phyloP scores from a whole-genome alignment of 1,140 invertebrate species.

The Hycleus phaleratus region DNA sequence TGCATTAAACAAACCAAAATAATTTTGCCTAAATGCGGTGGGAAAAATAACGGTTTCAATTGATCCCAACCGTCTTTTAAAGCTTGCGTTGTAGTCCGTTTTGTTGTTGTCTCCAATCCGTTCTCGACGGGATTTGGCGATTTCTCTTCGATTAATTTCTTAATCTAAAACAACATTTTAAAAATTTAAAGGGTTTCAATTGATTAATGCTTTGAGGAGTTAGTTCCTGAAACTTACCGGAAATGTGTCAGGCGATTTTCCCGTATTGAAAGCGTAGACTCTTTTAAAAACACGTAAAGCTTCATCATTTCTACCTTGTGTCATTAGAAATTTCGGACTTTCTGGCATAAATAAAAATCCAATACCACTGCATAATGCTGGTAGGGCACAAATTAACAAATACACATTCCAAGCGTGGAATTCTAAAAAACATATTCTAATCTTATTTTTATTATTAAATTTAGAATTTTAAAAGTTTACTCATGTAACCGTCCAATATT shows the following conservation, averaged over 20 bases:
- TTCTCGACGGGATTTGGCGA: slow-evolving; percentile 1
- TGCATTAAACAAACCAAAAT: slow-evolving; percentile 25
- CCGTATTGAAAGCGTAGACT: slow-evolving; percentile 56
- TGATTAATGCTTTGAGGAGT: no score
- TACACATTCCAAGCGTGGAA: slow-evolving; percentile 73
- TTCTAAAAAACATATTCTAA: not conserved
- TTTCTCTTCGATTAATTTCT: slow-evolving; percentile 25
- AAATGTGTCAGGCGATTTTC: slow-evolving; percentile 49
- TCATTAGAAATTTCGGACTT: slow-evolving; percentile 76
- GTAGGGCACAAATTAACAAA: slow-evolving; percentile 56
- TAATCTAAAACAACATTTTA: slow-evolving; percentile 17
- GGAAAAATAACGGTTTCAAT: slow-evolving; percentile 22
- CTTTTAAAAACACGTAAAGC: slow-evolving; percentile 52
- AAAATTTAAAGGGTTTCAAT: not conserved
- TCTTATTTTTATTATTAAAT: not conserved
- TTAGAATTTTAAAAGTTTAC: not conserved
- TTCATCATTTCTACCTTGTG: slow-evolving; percentile 57
- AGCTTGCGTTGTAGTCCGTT: slow-evolving; percentile 15
- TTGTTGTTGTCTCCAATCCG: not conserved
- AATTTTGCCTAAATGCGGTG: slow-evolving; percentile 20
- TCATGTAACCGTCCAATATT: slow-evolving; percentile 11
- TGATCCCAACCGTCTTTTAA: slow-evolving; percentile 24
- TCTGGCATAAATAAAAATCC: slow-evolving; percentile 56
- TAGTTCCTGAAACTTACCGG: slow-evolving; percentile 43
- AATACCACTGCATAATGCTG: slow-evolving; percentile 56